A percentile compares a stretch with the other conserved stretches of the same genome.
These are phyloP conservation scores for Brevipalpus yothersi DNA, from an alignment of 1,140 invertebrate species.

Conservation along the genomic window DNA sequence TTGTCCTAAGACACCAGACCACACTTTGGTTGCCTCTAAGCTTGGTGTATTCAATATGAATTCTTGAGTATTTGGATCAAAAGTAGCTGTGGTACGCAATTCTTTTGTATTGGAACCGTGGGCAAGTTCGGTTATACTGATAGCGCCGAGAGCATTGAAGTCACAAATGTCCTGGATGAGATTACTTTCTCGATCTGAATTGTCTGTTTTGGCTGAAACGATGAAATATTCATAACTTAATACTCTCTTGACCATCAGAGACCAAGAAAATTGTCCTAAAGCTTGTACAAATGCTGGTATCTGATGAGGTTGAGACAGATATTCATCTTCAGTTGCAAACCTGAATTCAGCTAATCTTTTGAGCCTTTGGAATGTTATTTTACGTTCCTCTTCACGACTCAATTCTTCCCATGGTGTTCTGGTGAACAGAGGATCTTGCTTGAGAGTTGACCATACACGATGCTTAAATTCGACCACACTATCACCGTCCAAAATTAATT, in stretches of 20 bases:
- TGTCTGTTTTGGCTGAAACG: conserved; percentile 32
- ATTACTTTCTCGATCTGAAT: conserved; percentile 44
- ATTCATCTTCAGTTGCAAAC: conserved; percentile 31
- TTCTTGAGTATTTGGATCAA: conserved; percentile 38
- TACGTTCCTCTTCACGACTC: conserved; percentile 39
- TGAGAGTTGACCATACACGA: conserved; percentile 47
- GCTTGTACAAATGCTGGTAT: conserved; percentile 19
- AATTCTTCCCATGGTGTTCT: conserved; percentile 25
- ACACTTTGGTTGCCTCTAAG: conserved; percentile 83
- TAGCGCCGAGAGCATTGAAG: conserved; percentile 36
- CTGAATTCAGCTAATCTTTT: conserved; percentile 35
- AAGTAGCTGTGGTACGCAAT: conserved; percentile 69
- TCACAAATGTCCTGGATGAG: conserved; percentile 4
- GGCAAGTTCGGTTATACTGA: conserved; percentile 70
- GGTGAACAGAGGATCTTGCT: conserved; percentile 53
- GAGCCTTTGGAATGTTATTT: conserved; percentile 30
- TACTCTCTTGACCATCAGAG: conserved; percentile 33
- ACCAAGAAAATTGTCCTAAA: conserved; percentile 42
- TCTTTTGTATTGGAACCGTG: conserved; percentile 81
- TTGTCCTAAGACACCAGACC: conserved; percentile 69
- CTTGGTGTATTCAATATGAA: conserved; percentile 77
- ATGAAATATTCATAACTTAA: conserved; percentile 19
- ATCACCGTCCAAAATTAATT: conserved; percentile 40
- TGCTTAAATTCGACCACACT: conserved; percentile 40
- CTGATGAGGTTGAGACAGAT: conserved; percentile 22